Evolutionary conservation across 2,797 vertebrate species (phyloP), one percentile per base, ranked within the genome.

Genomic region (Sebastes variabilis): DNA sequence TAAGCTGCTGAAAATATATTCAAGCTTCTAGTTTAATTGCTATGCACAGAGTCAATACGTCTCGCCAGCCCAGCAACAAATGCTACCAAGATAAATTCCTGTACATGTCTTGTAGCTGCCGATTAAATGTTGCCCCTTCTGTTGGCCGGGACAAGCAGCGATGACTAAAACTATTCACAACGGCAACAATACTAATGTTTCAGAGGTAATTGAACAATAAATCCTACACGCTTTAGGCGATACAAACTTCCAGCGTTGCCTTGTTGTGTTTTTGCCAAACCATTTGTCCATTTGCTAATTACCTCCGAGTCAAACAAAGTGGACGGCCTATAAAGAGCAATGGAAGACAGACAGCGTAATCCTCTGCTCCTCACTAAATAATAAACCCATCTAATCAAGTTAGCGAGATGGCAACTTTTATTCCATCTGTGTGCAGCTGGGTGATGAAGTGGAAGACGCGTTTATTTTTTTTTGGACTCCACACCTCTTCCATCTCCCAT

Each of bases 231-330:
- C 75, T 81, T 81, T 54, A 71, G 49, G 62, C 79, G 8, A 20
- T 38, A 77, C 68, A 83, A 82, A 65, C 70, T 77, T 75, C 68
- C 49, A 61, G 71, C 70, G 70, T 71, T 77, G 74, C 78, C 56
- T 52, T 70, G 16, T 72, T 54, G 71, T 79, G 71, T 86, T 91
- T 91, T 80, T 71, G 67, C 81, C 71, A 68, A 87, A 77, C 65
- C 82, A 87, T 92, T 89, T 89, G 80, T 90, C 86, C 72, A 66
- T 90, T 83, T 77, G 66, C 76, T 85, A 88, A 92, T 92, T 85
- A 88, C 80, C 65, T 60, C 73, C 58, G 58, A 85, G 74, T 87
- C 85, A 75, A 82, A 86, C 79, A 84, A 79, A 90, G 77, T 79
- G 76, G 67, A 80, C 16, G 59, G 71, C 46, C 65, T 64, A 78